Evolutionary conservation across 2,888 invertebrate genomes (phyloP), one percentile per base, ranked within the genome.

Genomic region (Amphipyra tragopoginis): DNA sequence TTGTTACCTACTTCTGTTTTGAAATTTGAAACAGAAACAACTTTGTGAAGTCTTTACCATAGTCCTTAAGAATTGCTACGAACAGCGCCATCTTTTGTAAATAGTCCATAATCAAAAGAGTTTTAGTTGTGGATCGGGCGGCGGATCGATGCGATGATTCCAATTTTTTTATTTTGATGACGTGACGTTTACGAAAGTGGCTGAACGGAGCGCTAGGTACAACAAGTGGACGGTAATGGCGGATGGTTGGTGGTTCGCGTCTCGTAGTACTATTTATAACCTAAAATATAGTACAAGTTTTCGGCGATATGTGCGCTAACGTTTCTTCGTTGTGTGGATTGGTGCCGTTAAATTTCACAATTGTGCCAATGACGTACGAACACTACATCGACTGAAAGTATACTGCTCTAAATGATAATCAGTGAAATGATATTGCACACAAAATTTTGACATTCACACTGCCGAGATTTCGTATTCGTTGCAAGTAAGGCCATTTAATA

Each of bases 251-350:
- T 91, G 92, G 92, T 93, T 94, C 93, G 95, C 94, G 93, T 94
- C 94, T 89, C 92, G 90, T 90, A 92, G 93, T 92, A 94, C 95
- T 95, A 95, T 95, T 95, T 95, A 93, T 95, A 95, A 95, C 95
- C 95, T 95, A 93, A 94, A 95, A 94, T 90, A 94, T 92, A 94
- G 93, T 93, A 94, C 91, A 92, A 94, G 93, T 93, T 95, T 94
- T 94, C 93, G 93, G 92, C 94, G 94, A 95, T 94, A 94, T 95
- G 95, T 94, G 92, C 92, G 91, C 92, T 94, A 93, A 94, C 91
- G 91, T 93, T 93, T 88, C 88, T 86, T 87, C 86, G 89, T 91
- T 93, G 90, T 92, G 93, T 94, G 93, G 86, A 93, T 92, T 92
- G 89, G 92, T 94, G 93, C 89, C 87, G 92, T 90, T 93, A 86